phyloP scores from a whole-genome alignment of 2,797 vertebrate genomes.

The Rhabdophis nuchalis region DNA sequence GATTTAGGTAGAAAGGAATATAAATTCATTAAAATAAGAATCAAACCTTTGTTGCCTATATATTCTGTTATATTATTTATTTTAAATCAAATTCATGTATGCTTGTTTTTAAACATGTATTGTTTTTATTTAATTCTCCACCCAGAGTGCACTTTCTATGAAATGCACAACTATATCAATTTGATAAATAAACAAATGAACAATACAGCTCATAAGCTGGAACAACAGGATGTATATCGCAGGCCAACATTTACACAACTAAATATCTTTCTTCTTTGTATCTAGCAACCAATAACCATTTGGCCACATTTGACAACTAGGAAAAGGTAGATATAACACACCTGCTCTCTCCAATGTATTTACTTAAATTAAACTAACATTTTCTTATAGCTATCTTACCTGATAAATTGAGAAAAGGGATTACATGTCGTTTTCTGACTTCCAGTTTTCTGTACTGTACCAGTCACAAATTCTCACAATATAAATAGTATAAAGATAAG shows the following conservation, averaged over 20 bases:
- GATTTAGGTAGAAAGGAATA: neutral
- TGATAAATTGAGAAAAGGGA: neutral
- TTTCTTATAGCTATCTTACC: neutral
- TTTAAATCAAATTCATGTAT: neutral
- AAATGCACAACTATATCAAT: neutral
- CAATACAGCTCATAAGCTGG: neutral
- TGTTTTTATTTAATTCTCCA: neutral
- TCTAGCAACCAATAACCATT: neutral
- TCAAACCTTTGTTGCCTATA: neutral
- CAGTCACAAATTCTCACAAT: neutral
- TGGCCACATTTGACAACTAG: neutral
- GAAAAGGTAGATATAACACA: neutral
- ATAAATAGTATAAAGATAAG: neutral
- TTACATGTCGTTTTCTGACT: neutral
- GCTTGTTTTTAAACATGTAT: neutral
- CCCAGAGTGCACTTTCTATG: neutral
- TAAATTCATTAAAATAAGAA: neutral
- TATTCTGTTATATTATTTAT: neutral
- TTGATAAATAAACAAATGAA: neutral
- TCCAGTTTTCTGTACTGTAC: neutral
- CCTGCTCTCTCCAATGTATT: neutral
- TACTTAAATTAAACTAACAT: neutral
- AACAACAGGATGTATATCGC: neutral
- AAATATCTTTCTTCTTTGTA: neutral
- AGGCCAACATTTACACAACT: neutral